A percentile compares a stretch with the other conserved stretches of the same genome.
phyloP scores from a whole-genome alignment of 2,113 vertebrate genomes.

The Lasiurus cinereus region DNA sequence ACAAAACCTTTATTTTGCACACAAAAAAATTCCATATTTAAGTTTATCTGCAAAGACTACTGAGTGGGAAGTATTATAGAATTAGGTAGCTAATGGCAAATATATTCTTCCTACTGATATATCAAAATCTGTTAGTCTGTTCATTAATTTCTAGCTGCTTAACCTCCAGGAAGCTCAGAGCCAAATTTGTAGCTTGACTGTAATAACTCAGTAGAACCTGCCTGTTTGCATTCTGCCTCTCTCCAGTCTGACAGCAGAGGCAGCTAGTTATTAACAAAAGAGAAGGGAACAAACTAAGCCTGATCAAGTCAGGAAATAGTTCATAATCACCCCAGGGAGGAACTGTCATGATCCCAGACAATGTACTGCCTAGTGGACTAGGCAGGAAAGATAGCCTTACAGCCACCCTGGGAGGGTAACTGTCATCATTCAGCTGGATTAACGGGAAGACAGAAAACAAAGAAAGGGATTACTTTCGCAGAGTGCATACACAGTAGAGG shows the following conservation, averaged over 20 bases:
- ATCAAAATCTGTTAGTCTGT: conserved; percentile 66
- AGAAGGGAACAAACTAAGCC: not conserved
- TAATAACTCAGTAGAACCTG: conserved; percentile 43
- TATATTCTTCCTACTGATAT: conserved; percentile 71
- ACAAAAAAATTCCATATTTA: conserved; percentile 48
- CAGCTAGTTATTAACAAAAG: not conserved
- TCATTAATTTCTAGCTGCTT: conserved; percentile 78
- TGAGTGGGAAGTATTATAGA: conserved; percentile 70
- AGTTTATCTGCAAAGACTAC: conserved; percentile 70
- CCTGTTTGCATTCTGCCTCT: not conserved
- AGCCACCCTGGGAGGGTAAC: not conserved
- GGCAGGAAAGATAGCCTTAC: not conserved
- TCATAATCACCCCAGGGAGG: not conserved
- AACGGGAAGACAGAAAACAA: not conserved
- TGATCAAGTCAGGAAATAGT: not conserved
- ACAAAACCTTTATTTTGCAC: conserved; percentile 64
- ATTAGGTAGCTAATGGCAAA: conserved; percentile 71
- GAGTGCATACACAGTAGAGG: not conserved
- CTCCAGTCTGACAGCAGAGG: not conserved
- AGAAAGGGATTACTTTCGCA: not conserved
- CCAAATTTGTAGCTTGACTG: conserved; percentile 43
- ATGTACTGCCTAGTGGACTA: not conserved
- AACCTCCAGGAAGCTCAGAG: conserved; percentile 66
- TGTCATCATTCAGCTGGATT: not conserved
- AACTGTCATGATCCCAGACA: not conserved